Evolutionary conservation across 2,113 vertebrate species (phyloP).

Genomic region (Heterotilapia buettikoferi): DNA sequence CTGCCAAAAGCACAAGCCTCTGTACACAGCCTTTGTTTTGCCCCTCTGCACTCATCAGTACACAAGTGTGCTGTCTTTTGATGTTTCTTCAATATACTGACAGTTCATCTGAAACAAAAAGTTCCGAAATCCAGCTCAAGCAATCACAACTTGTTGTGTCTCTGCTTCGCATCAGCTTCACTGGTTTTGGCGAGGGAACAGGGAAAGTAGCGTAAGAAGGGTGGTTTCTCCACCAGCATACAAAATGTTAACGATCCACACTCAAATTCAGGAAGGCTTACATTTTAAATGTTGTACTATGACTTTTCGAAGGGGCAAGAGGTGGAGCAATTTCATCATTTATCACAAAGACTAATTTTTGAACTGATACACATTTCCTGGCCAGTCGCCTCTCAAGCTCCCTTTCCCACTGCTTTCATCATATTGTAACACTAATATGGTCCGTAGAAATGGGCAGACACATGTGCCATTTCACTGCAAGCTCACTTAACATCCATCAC

Average conservation of each 20-base stretch:
- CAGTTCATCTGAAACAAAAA: constrained; percentile 17
- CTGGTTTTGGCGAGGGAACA: background rate
- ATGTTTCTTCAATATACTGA: constrained; percentile 17
- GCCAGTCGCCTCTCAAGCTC: background rate
- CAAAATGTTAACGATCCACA: background rate
- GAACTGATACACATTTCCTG: background rate
- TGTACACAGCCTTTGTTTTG: constrained; percentile 32
- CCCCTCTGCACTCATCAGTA: constrained; percentile 27
- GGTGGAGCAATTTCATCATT: constrained; percentile 28
- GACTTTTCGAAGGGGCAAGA: background rate
- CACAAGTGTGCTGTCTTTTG: constrained; percentile 5
- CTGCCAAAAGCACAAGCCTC: background rate
- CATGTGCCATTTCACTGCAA: background rate
- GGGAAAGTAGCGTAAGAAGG: background rate
- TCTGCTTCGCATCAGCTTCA: background rate
- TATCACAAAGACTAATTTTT: background rate
- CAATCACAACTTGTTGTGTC: background rate
- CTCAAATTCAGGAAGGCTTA: background rate
- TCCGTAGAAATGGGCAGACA: background rate
- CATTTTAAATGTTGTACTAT: constrained; percentile 7
- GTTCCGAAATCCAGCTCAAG: background rate
- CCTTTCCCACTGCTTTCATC: constrained; percentile 1
- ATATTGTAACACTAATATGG: constrained; percentile 13
- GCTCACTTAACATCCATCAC: background rate
- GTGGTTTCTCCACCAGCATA: background rate